These are phyloP conservation scores for Rhysida immarginata DNA, from an alignment of 1,140 invertebrate species.

Conservation along the genomic window DNA sequence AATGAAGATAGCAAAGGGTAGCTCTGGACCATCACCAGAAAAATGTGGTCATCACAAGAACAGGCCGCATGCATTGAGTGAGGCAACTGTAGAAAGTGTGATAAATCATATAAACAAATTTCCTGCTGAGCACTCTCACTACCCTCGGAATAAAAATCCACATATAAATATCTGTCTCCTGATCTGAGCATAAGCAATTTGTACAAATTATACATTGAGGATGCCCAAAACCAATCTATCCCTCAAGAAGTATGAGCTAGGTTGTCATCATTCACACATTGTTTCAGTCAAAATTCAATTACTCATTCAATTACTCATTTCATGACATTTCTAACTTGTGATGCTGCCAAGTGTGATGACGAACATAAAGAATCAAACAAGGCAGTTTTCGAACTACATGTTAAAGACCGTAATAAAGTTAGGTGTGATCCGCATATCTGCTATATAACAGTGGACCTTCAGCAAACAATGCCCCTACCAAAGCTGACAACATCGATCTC, in stretches of 20 bases:
- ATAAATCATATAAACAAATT: neutral
- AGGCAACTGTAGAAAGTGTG: neutral
- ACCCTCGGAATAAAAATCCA: neutral
- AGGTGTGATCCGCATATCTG: neutral
- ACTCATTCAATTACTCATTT: neutral
- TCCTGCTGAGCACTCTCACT: neutral
- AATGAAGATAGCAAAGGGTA: neutral
- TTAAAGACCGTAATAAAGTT: neutral
- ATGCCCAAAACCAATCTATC: neutral
- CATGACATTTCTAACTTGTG: neutral
- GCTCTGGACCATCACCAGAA: neutral
- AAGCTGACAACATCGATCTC: slow-evolving; percentile 19
- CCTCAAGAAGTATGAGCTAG: neutral
- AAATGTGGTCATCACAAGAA: neutral
- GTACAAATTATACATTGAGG: neutral
- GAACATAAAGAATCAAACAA: neutral
- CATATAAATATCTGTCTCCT: neutral
- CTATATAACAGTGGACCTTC: slow-evolving; percentile 17
- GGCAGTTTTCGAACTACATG: neutral
- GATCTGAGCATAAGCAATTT: neutral
- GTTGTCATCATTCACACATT: neutral
- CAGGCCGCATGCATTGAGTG: neutral
- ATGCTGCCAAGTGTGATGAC: neutral
- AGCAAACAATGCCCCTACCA: slow-evolving; percentile 26
- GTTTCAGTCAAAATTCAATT: neutral